Base-by-base conservation (phyloP, 2,113 vertebrate species). In the Ornithorhynchus anatinus region DNA sequence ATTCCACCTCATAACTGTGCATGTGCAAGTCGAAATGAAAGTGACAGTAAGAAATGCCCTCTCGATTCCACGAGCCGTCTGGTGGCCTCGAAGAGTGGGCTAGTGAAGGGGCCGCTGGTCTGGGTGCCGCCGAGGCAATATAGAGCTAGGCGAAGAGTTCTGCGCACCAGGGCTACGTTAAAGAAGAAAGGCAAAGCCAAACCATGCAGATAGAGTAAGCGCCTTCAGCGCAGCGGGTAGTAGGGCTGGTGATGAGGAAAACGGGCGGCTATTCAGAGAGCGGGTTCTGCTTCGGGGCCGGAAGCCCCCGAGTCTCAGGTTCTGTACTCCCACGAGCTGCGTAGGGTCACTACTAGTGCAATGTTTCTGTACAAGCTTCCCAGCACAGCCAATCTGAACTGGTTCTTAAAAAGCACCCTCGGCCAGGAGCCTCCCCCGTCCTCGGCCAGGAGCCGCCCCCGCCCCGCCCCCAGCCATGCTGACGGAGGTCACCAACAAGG, bases 11-110 rank as follows among this genome's bases (percentile, higher is more conserved):
- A 71, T 79, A 85, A 36, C 84, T 85, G 15, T 47, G 75, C 84
- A 67, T n/a, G 75, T 90, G 83, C 45, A 16, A 54, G 79, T 75
- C 74, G 84, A 73, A 82, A 40, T 1, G 36, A 47, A 71, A 80
- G 48, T 29, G 71, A 81, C 75, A 67, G 14, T 43, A 82, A 81
- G 74, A 75, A 76, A 36, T 13, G 0, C 3, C 7, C 36, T 79
- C 69, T 67, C 14, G 56, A 19, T 69, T n/a, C 50, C 31, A 66
- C 0, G 3, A 44, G 40, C n/a, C 25, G 4, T 5, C 53, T 29
- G 35, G 37, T 5, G 1, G 32, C 47, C 57, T 23, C 43, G 22
- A 58, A 77, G 66, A 37, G 36, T 4, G 10, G 22, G 72, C 72
- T 84, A 32, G 43, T 13, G 66, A 45, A 25, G 6, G 0, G 54